Evolutionary conservation across 2,113 vertebrate species (phyloP).

Genomic region (Microcebus murinus): DNA sequence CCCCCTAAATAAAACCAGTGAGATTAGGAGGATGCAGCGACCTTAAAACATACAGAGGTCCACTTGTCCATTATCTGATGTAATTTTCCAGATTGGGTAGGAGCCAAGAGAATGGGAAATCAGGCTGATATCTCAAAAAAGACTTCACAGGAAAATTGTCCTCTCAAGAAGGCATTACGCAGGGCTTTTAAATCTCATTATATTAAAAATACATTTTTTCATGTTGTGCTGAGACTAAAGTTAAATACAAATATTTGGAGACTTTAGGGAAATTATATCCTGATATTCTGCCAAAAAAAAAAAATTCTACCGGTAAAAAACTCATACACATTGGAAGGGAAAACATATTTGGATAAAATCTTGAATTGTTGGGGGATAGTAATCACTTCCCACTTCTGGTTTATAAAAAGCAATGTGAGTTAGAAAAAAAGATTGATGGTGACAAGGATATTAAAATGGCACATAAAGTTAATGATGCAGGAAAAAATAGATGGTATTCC

Average conservation of each 20-base stretch:
- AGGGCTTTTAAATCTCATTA: background rate
- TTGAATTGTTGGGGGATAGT: background rate
- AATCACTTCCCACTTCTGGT: background rate
- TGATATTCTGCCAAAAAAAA: background rate
- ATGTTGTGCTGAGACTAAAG: background rate
- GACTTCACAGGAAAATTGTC: background rate
- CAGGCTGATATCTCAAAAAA: background rate
- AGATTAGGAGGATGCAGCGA: background rate
- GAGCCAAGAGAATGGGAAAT: background rate
- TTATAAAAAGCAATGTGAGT: background rate
- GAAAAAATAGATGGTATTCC: background rate
- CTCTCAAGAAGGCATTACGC: background rate
- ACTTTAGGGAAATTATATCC: background rate
- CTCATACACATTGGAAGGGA: background rate
- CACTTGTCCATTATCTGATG: background rate
- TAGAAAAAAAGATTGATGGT: background rate
- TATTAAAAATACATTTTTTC: background rate
- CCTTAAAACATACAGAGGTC: background rate
- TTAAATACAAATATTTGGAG: conserved; percentile 17
- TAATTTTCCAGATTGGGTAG: background rate
- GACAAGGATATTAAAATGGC: background rate
- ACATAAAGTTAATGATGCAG: background rate
- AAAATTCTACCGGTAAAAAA: conserved; percentile 33
- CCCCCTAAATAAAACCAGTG: background rate
- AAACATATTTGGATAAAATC: background rate